Evolutionary conservation across 1,140 invertebrate species (phyloP).

Genomic region (Drosophila ananassae): DNA sequence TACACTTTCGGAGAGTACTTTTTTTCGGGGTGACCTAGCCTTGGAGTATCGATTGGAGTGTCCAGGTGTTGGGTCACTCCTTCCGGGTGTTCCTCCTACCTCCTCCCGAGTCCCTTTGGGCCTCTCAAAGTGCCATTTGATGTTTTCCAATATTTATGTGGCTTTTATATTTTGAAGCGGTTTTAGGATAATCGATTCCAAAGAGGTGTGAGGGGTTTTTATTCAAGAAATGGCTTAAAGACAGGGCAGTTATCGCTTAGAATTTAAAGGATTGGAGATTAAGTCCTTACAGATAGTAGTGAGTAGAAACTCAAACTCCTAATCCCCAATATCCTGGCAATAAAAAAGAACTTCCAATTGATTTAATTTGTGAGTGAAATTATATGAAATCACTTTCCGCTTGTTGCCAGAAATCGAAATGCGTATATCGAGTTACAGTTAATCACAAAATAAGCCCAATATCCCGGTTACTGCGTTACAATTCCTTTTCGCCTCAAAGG

Average conservation of each 20-base stretch:
- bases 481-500: conserved; percentile 3
- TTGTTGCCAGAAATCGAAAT: conserved; percentile 30
- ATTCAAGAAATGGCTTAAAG: no score
- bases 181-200: conserved; percentile 1
- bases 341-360: conserved; percentile 2
- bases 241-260: no score
- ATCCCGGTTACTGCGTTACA: conserved; percentile 10
- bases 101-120: no score
- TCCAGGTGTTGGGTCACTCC: conserved; percentile 9
- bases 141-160: not conserved
- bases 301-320: not conserved
- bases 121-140: conserved; percentile 7
- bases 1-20: conserved; percentile 27
- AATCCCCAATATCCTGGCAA: not conserved
- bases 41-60: conserved; percentile 2
- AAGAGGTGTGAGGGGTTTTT: not conserved
- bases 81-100: not conserved
- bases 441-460: conserved; percentile 50
- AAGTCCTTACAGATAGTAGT: not conserved
- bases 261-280: not conserved
- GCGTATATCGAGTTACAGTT: conserved; percentile 48
- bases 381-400: conserved; percentile 17
- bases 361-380: not conserved
- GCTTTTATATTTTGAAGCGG: not conserved
- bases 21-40: not conserved